Base-by-base conservation (phyloP, 2,797 vertebrate genomes). In the Furcifer pardalis region DNA sequence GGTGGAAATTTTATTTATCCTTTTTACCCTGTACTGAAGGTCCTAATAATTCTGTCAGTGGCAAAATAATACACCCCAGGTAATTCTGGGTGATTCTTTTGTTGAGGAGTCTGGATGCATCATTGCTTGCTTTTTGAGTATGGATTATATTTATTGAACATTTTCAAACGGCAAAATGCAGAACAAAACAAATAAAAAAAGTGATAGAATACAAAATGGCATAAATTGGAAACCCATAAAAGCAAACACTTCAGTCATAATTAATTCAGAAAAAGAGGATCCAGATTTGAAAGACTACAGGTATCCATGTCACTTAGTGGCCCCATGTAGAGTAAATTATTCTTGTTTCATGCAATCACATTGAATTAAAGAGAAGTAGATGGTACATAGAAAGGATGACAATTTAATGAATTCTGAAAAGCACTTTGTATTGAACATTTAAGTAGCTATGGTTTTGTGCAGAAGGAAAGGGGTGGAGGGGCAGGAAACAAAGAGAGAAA, bases 211-310 rank as follows among this genome's bases (percentile, higher is more conserved):
- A 59, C 62, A 83, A 89, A 89, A 87, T 82, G 75, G 42, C 83
- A 23, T 79, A 65, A 65, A 87, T 83, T 91, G 82, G 74, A 90
- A 79, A 68, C 75, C 82, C 78, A 46, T 73, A 68, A 82, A 77
- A 88, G 88, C 82, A 91, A 88, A 84, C 32, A 0, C 85, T 92
- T 89, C 90, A 84, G 69, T 89, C 83, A 89, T 90, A 91, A 73
- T 88, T 85, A 91, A 90, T 86, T 83, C n/a, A 89, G 83, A 86
- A 81, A 81, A 56, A 91, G 84, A 89, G 81, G 84, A 89, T 87
- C 79, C 88, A 85, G 52, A 80, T 88, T 89, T 78, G 59, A 89
- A 93, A 92, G 84, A 87, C 65, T 82, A 1, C 81, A 10, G 52
- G 35, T 91, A 79, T 90, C 86, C 32, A 0, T 77, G 85, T 89